Percentiles rank a stretch among this genome's conserved stretches.
phyloP scores from a whole-genome alignment of 1,140 invertebrate genomes.

The Zaprionus lachaisei region DNA sequence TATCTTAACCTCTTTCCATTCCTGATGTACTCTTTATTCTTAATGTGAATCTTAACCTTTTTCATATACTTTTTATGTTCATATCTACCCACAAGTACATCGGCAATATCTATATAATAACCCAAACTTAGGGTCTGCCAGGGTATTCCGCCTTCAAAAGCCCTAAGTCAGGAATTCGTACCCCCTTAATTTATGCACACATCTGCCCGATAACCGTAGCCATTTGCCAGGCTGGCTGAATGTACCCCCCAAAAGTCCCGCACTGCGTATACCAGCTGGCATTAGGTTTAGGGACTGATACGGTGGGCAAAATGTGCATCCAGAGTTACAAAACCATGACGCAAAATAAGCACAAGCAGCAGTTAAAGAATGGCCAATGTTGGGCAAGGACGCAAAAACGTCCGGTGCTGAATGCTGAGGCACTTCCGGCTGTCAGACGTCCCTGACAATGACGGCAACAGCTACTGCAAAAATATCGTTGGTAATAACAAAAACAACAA shows the following conservation, averaged over 20 bases:
- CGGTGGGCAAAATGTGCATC: conserved; percentile 1
- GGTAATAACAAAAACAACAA: not conserved
- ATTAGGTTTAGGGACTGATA: not conserved
- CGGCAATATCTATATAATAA: not conserved
- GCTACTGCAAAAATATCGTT: not conserved
- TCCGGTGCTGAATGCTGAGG: conserved; percentile 6
- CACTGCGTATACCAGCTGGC: not conserved
- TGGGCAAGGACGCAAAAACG: conserved; percentile 3
- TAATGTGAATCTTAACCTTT: too few relatives aligned
- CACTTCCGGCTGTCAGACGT: conserved; percentile 5
- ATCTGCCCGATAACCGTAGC: conserved; percentile 1
- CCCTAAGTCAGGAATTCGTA: not conserved
- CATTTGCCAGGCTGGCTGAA: not conserved
- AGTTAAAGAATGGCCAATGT: conserved; percentile 9
- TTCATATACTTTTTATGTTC: too few relatives aligned
- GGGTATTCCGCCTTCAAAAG: not conserved
- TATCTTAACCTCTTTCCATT: too few relatives aligned
- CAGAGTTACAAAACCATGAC: not conserved
- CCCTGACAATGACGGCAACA: conserved; percentile 5
- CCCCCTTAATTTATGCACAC: conserved; percentile 1
- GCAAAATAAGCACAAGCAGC: conserved; percentile 6
- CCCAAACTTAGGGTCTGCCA: not conserved
- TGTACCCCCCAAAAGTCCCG: not conserved
- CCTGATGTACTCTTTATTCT: too few relatives aligned
- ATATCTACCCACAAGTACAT: not conserved